Evolutionary conservation across 2,888 invertebrate genomes (phyloP).

Genomic region (Spialia ferax): DNA sequence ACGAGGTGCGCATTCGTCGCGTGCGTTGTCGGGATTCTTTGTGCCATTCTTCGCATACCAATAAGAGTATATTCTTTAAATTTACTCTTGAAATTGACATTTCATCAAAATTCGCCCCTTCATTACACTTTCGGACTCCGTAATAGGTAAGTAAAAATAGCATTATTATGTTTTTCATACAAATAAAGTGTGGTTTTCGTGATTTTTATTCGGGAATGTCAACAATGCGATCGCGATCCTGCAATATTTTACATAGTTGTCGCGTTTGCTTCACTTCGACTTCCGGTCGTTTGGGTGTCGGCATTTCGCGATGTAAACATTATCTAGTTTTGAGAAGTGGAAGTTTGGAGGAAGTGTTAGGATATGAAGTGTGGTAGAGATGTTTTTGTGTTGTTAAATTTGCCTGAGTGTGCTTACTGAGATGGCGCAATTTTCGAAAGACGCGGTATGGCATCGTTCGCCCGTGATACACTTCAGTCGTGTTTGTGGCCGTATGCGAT

Average conservation of each 20-base stretch:
- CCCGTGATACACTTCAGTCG: slow-evolving; percentile 87
- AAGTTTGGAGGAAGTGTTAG: slow-evolving; percentile 77
- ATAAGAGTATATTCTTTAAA: slow-evolving; percentile 91
- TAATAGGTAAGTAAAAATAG: slow-evolving; percentile 91
- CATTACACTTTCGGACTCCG: slow-evolving; percentile 88
- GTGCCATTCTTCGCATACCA: slow-evolving; percentile 99
- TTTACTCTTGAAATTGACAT: slow-evolving; percentile 89
- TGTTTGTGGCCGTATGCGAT: slow-evolving; percentile 86
- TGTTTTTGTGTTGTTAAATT: slow-evolving; percentile 85
- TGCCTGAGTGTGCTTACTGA: slow-evolving; percentile 84
- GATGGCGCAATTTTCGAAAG: slow-evolving; percentile 88
- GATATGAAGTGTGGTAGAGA: slow-evolving; percentile 84
- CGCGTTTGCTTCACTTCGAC: slow-evolving; percentile 89
- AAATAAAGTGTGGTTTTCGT: slow-evolving; percentile 86
- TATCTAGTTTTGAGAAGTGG: slow-evolving; percentile 81
- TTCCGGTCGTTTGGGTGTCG: slow-evolving; percentile 86
- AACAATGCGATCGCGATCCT: slow-evolving; percentile 92
- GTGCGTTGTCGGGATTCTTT: slow-evolving; percentile 98
- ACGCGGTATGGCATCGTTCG: slow-evolving; percentile 87
- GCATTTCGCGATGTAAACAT: slow-evolving; percentile 86
- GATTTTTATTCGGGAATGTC: slow-evolving; percentile 90
- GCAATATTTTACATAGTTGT: slow-evolving; percentile 93
- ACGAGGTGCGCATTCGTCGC: slow-evolving; percentile 93
- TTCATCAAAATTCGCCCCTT: slow-evolving; percentile 89
- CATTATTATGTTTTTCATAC: slow-evolving; percentile 88